Percentiles rank a stretch among this genome's conserved stretches.
Evolutionary conservation across 2,797 vertebrate species (phyloP).

Genomic region (Novumbra hubbsi): DNA sequence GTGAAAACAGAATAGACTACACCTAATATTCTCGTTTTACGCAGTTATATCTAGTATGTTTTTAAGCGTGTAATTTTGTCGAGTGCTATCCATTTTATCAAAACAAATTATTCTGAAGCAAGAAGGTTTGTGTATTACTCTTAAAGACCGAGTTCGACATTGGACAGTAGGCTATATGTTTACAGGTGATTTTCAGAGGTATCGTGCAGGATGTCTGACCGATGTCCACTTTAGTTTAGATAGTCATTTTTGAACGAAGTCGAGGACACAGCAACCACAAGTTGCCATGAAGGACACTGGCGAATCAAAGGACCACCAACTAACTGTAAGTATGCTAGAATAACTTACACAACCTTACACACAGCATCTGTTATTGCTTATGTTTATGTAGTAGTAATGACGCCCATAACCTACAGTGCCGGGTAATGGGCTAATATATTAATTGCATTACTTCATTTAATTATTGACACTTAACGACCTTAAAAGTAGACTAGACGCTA

Average conservation of each 20-base stretch:
- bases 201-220: slow-evolving; percentile 26
- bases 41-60: not conserved
- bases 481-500: not conserved
- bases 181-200: slow-evolving; percentile 3
- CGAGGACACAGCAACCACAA: slow-evolving; percentile 4
- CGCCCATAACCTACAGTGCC: not conserved
- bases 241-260: slow-evolving; percentile 13
- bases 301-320: slow-evolving; percentile 84
- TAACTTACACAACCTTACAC: not conserved
- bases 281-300: slow-evolving; percentile 82
- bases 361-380: not conserved
- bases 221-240: slow-evolving; percentile 23
- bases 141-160: not conserved
- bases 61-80: not conserved
- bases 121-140: not conserved
- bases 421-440: not conserved
- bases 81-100: not conserved
- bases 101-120: not conserved
- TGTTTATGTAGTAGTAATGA: not conserved
- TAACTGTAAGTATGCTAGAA: slow-evolving; percentile 71
- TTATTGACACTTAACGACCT: no score
- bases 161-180: not conserved
- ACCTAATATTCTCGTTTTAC: slow-evolving; percentile 1
- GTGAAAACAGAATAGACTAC: not conserved
- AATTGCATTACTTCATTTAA: no score